These are phyloP conservation scores for Dyspetes luteomarginatus DNA, from an alignment of 2,888 invertebrate species.

Conservation along the genomic window DNA sequence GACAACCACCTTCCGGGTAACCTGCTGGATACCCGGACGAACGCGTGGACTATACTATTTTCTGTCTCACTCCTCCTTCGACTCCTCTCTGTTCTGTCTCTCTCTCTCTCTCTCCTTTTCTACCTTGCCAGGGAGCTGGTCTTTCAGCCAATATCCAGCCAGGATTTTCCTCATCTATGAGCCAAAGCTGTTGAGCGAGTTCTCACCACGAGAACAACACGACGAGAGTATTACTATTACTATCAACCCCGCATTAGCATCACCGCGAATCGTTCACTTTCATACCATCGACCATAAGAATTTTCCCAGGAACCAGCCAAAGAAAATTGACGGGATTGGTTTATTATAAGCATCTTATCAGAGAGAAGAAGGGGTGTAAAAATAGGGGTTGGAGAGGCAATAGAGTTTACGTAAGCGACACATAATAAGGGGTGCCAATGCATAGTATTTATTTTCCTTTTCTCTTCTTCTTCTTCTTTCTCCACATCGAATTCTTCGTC, in stretches of 20 bases:
- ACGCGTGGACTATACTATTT: conserved; percentile 50
- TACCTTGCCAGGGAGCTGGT: conserved; percentile 23
- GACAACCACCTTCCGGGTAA: conserved; percentile 74
- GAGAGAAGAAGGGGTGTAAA: neutral
- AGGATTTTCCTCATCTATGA: neutral
- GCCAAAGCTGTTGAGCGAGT: neutral
- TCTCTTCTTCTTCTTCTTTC: no score
- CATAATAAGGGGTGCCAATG: no score
- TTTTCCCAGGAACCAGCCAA: neutral
- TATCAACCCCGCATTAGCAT: conserved; percentile 14
- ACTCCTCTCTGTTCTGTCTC: conserved; percentile 25
- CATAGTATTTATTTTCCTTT: no score
- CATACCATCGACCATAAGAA: neutral
- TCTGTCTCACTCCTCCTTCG: neutral
- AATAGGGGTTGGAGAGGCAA: no score
- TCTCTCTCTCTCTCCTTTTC: conserved; percentile 7
- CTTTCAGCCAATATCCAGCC: conserved; percentile 11
- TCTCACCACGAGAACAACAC: conserved; percentile 14
- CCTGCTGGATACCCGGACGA: conserved; percentile 61
- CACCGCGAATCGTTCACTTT: neutral
- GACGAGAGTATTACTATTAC: neutral
- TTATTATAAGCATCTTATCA: neutral
- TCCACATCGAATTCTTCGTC: no score
- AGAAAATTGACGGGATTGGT: neutral
- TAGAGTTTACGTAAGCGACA: no score